Base-by-base conservation (phyloP, 2,113 vertebrate genomes). In the Leptocoma aspasia region DNA sequence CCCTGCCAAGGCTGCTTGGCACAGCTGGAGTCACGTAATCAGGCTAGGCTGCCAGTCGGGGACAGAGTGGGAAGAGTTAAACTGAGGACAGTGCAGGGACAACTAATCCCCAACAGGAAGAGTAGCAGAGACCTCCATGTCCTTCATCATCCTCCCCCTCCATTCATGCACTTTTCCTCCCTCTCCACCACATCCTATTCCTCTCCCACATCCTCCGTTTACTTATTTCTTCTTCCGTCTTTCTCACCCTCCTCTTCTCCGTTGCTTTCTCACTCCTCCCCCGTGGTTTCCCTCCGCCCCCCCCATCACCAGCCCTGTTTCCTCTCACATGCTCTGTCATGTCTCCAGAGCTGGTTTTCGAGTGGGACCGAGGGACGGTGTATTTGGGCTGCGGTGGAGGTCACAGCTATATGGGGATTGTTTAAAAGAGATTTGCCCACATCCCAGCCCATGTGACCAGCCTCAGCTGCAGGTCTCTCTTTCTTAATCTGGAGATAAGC, bases 401-500 rank as follows among this genome's bases (percentile, higher is more conserved):
- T 94, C 96, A 97, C 93, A 95, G 95, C 94, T 97, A 93, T 93
- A 95, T 93, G 90, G 95, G 95, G 94, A 96, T 97, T 96, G 97
- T 97, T 98, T 96, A 97, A 96, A 97, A 97, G 93, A 97, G 93
- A 89, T 97, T 98, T 97, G 95, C 94, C 96, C 92, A 95, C 94
- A 92, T 87, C 93, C 95, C 96, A 94, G 95, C 97, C 97, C 97
- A 96, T 97, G 97, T 97, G 96, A 97, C 98, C 96, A 96, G 96
- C 98, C 96, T 98, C 98, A 98, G 98, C 98, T 99, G 98, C 97
- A 95, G 89, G 98, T 98, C 97, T 97, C 94, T 97, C 97, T 97
- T 91, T 98, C 98, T 98, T 99, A 99, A 99, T 99, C 99, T 99
- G 97, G 97, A 98, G 98, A 99, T 99, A 98, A 98, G 98, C 79